These are phyloP conservation scores for Pseudomyrmex sp. DNA, from an alignment of 1,140 invertebrate species.

Conservation along the genomic window DNA sequence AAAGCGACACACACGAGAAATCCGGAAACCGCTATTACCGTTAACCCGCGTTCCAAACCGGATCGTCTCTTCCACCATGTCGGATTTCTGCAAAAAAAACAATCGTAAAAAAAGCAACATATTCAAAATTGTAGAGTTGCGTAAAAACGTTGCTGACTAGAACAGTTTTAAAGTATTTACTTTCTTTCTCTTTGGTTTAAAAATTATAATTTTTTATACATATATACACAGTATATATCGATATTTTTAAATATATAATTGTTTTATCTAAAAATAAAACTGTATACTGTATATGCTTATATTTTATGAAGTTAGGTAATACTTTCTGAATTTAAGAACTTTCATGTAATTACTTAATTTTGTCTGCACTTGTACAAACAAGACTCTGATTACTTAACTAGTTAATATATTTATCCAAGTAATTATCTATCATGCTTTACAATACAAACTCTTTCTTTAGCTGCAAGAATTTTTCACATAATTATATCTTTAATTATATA, in stretches of 20 bases:
- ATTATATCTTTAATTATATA: not conserved
- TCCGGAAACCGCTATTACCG: conserved; percentile 88
- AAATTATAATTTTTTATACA: not conserved
- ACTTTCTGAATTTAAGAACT: not conserved
- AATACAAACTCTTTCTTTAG: not conserved
- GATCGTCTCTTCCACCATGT: conserved; percentile 95
- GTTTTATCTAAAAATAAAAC: not conserved
- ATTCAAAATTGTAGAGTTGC: not conserved
- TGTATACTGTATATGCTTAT: not conserved
- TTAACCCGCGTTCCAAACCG: conserved; percentile 91
- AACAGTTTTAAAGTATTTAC: not conserved
- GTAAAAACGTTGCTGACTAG: not conserved
- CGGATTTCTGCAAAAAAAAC: conserved; percentile 88
- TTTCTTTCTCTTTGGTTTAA: not conserved
- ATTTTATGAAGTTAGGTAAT: not conserved
- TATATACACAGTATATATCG: not conserved
- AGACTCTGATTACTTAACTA: too few species aligned
- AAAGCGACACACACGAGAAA: conserved; percentile 88
- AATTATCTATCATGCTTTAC: conserved; percentile 11
- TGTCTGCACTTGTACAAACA: not conserved
- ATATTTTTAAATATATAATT: not conserved
- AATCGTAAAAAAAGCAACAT: conserved; percentile 12
- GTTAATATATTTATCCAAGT: not conserved
- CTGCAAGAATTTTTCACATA: not conserved
- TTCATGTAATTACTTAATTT: conserved; percentile 8